A percentile compares a stretch with the other conserved stretches of the same genome.
These are phyloP conservation scores for Macropus fuliginosus DNA, from an alignment of 2,797 vertebrate genomes.

Conservation along the genomic window DNA sequence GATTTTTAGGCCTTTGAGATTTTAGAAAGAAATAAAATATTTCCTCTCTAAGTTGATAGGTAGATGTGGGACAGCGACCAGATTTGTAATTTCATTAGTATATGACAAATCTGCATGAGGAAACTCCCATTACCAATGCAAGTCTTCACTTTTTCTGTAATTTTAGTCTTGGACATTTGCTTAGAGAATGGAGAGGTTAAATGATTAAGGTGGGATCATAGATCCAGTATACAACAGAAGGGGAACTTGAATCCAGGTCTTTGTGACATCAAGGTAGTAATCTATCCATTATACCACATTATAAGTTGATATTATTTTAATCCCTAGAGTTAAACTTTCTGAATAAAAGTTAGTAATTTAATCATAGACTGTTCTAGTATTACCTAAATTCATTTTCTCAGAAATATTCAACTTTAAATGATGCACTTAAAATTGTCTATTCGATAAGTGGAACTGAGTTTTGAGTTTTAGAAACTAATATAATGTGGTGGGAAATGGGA, in stretches of 20 bases:
- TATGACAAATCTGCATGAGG: neutral
- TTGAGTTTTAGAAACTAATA: slow-evolving; percentile 11
- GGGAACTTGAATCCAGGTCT: too few species aligned
- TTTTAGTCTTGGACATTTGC: neutral
- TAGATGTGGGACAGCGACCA: too few species aligned
- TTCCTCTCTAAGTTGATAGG: neutral
- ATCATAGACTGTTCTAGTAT: too few species aligned
- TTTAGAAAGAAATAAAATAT: neutral
- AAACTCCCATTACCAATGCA: neutral
- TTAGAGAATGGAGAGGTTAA: neutral
- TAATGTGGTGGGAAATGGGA: neutral
- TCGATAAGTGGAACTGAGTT: slow-evolving; percentile 3
- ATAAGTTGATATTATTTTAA: too few species aligned
- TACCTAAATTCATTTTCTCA: too few species aligned
- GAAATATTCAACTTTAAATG: neutral
- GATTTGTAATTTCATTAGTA: neutral
- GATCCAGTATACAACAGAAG: too few species aligned
- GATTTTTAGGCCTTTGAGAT: neutral
- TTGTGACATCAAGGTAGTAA: too few species aligned
- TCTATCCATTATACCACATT: too few species aligned
- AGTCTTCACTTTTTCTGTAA: neutral
- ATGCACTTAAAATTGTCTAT: neutral
- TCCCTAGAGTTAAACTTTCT: too few species aligned
- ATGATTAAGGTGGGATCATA: neutral
- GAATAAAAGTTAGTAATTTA: too few species aligned